Percentiles rank a stretch among this genome's conserved stretches.
Evolutionary conservation across 2,113 vertebrate species (phyloP).

Genomic region (Mirounga angustirostris): DNA sequence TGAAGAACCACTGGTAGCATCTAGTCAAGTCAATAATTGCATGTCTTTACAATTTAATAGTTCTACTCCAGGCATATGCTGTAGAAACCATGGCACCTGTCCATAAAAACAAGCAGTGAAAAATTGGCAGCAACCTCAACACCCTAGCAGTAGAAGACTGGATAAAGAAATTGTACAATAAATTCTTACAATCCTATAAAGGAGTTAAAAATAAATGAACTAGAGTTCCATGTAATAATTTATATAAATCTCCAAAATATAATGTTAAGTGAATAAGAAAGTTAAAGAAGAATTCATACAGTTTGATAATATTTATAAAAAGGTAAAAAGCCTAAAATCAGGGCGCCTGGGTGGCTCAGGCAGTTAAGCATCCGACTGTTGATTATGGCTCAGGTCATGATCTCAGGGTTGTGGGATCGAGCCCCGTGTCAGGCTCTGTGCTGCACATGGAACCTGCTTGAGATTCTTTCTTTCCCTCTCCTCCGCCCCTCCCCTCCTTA

Average conservation of each 20-base stretch:
- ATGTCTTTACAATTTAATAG: not conserved
- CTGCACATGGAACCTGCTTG: not conserved
- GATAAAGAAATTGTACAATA: not conserved
- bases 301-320: not conserved
- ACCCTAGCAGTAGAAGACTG: not conserved
- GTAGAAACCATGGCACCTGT: not conserved
- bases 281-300: not conserved
- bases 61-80: not conserved
- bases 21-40: not conserved
- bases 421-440: not conserved
- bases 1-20: not conserved
- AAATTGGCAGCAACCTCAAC: not conserved
- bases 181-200: not conserved
- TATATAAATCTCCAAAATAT: conserved; percentile 7
- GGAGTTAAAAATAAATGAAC: conserved; percentile 25
- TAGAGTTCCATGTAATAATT: not conserved
- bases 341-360: not conserved
- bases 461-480: not conserved
- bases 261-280: not conserved
- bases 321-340: not conserved
- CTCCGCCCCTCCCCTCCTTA: not conserved
- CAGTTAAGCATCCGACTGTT: not conserved
- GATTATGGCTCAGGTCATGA: not conserved
- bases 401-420: not conserved
- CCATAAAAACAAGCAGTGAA: not conserved